Base-by-base conservation (phyloP, 2,888 invertebrate genomes). In the Nomada ruficornis region DNA sequence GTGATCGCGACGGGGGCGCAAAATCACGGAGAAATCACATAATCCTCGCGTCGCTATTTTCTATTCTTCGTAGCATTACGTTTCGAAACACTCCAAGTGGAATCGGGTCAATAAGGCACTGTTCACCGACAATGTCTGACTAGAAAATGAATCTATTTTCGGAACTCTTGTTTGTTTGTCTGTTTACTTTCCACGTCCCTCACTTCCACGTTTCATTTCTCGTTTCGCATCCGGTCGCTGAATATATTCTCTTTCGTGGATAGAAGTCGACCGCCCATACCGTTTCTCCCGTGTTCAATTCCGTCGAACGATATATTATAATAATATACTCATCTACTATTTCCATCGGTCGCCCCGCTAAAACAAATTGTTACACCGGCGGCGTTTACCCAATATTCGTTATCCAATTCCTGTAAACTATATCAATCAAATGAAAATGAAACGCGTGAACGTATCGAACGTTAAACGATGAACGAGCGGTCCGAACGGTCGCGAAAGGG, bases 101-200 rank as follows among this genome's bases (percentile, higher is more conserved):
- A 88, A 91, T 91, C 90, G 91, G 91, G 91, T 92, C 92, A 89
- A 92, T 94, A 94, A 94, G 94, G 94, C 94, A 94, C 94, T 94
- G 93, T 93, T 93, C 92, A 91, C 90, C 92, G 93, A 93, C 93
- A 93, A 92, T 94, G 92, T 92, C 92, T 94, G 94, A 94, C 94
- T 94, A 94, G 94, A 94, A 93, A 93, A 93, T 91, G 93, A 93
- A 94, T 92, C 93, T 93, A 92, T 91, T 90, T 90, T 88, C 89
- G 91, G 91, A 91, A 92, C 91, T 91, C 81, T 55, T 86, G 65
- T 47, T 29, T 76, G 44, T 36, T 67, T 52, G 26, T 89, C 86
- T 87, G 80, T 64, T 62, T 60, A 60, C 84, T 65, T 86, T 82
- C 77, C 69, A 44, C 54, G 20, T 67, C 26, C 44, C 26, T 67